These are phyloP conservation scores for Vicugna pacos DNA, from an alignment of 2,113 vertebrate genomes.

Conservation along the genomic window DNA sequence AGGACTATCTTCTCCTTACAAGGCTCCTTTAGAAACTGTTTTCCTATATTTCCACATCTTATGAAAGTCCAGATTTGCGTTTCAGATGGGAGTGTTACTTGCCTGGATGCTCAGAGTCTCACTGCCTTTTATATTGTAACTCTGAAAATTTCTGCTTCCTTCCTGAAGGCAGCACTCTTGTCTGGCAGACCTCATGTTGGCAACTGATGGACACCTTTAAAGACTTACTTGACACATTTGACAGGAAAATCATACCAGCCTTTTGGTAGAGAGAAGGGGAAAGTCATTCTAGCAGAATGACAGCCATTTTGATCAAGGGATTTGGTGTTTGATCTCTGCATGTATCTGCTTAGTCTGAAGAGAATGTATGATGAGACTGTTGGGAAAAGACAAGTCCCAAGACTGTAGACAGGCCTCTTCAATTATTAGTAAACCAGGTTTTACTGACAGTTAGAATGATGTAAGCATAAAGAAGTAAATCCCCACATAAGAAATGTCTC, in stretches of 20 bases:
- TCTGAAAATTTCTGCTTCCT: slow-evolving; percentile 23
- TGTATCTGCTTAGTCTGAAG: slow-evolving; percentile 26
- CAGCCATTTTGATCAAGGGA: slow-evolving; percentile 64
- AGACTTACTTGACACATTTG: slow-evolving; percentile 55
- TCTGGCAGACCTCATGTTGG: slow-evolving; percentile 53
- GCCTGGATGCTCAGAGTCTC: not conserved
- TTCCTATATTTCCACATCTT: not conserved
- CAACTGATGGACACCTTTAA: slow-evolving; percentile 50
- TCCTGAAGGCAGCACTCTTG: slow-evolving; percentile 18
- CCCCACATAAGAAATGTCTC: not conserved
- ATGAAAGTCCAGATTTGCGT: not conserved
- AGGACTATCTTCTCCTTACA: not conserved
- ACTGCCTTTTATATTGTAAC: not conserved
- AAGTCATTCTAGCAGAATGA: slow-evolving; percentile 9
- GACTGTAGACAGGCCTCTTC: not conserved
- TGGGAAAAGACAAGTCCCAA: not conserved
- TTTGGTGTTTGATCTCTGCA: slow-evolving; percentile 48
- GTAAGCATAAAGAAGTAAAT: not conserved
- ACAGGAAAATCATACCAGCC: slow-evolving; percentile 44
- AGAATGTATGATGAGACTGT: not conserved
- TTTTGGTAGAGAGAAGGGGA: slow-evolving; percentile 32
- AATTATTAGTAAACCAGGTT: not conserved
- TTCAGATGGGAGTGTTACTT: not conserved
- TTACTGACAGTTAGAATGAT: not conserved
- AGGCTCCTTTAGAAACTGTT: not conserved